Evolutionary conservation across 2,113 vertebrate species (phyloP), one percentile per base, ranked within the genome.

Genomic region (Cochlearius cochlearius): DNA sequence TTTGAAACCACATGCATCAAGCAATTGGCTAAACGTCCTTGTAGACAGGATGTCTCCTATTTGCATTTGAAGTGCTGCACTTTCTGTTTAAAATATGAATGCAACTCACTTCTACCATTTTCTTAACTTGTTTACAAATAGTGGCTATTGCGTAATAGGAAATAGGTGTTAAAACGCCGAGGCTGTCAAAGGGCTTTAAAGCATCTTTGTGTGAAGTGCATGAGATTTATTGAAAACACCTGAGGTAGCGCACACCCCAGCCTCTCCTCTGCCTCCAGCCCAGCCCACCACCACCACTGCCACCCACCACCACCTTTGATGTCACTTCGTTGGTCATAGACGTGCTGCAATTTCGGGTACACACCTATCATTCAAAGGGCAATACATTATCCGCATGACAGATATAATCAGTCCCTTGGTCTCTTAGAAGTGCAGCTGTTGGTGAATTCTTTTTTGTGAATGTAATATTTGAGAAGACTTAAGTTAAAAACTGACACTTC

Each of bases 1-100:
- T 97, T 96, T 78, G 76, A 96, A 98, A 98, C 97, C 98, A 97
- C 97, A 98, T 95, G 96, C 95, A 98, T 97, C 97, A 96, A 97
- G 97, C 97, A 98, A 97, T 98, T 98, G 98, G 97, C 98, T 97
- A 97, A 96, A 95, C 2, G 89, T 97, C 91, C 96, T 96, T 74
- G 93, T 93, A 98, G 98, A 98, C 98, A 98, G 98, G 98, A 98
- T 97, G 98, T 98, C 98, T 98, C 97, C 95, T 94, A 97, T 98
- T 98, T 98, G 96, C 97, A 97, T 98, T 96, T 98, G 97, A 98
- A 98, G 97, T 94, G 79, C 90, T 96, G 77, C 74, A 4, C 88
- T 96, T 86, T 97, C 96, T 97, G 96, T 97, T 98, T 96, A 97
- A 98, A 98, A 97, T 88, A 95, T n/a, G 91, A 97, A 97, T 95